phyloP scores from a whole-genome alignment of 2,113 vertebrate genomes.

The Pomatostomus ruficeps region DNA sequence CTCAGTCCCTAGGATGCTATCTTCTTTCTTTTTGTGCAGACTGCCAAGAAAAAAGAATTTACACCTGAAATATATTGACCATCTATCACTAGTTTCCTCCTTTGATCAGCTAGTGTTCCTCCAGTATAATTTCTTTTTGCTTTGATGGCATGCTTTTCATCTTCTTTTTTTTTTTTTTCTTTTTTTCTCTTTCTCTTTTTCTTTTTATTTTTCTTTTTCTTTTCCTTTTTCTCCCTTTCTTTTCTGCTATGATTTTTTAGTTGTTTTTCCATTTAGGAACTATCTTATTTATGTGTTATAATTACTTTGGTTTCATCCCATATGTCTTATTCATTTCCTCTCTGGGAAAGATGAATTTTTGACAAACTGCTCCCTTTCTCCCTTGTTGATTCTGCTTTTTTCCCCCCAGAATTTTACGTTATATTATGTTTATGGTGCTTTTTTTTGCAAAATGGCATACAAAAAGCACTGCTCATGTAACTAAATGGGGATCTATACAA shows the following conservation, averaged over 20 bases:
- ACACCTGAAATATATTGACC: slow-evolving; percentile 3
- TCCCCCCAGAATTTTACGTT: background rate
- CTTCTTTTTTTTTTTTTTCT: too few species aligned
- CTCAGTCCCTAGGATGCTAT: slow-evolving; percentile 43
- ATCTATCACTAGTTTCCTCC: slow-evolving; percentile 48
- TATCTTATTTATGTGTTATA: background rate
- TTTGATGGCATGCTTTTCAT: background rate
- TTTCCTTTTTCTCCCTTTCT: too few species aligned
- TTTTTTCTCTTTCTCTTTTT: background rate
- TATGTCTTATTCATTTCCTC: background rate
- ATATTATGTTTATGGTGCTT: background rate
- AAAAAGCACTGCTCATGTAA: background rate
- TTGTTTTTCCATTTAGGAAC: background rate
- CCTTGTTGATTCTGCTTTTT: background rate
- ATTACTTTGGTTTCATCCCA: background rate
- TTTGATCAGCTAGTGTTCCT: slow-evolving; percentile 7
- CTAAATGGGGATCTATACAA: background rate
- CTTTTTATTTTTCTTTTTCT: background rate
- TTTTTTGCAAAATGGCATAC: background rate
- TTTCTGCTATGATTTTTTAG: background rate
- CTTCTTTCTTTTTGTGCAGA: slow-evolving; percentile 31
- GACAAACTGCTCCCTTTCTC: background rate
- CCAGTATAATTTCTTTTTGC: slow-evolving; percentile 17
- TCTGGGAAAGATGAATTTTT: background rate
- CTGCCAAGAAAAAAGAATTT: slow-evolving; percentile 38